Evolutionary conservation across 2,113 vertebrate genomes (phyloP), one percentile per base, ranked within the genome.

Genomic region (Beaufortia kweichowensis): DNA sequence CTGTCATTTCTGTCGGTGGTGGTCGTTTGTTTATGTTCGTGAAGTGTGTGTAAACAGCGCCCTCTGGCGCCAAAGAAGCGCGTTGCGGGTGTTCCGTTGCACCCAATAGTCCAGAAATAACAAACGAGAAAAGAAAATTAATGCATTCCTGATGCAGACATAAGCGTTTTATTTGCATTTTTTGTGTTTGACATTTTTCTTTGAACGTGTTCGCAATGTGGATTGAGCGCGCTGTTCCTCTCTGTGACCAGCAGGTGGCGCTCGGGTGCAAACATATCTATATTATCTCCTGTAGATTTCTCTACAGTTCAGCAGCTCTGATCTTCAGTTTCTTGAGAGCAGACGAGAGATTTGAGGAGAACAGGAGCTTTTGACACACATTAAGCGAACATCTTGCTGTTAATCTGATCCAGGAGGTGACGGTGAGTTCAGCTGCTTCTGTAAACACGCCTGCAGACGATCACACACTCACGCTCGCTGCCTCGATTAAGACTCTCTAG

Each of bases 401-500:
- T 6, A 61, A 17, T 43, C 19, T 15, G n/a, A 28, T 31, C 23
- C 70, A 61, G 19, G 19, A 24, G 26, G 39, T 1, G 3, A 48
- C 39, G 57, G 70, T 74, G 46, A 60, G 70, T 74, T 48, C 35
- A 8, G 24, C 39, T 48, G 39, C 41, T 61, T 28, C 8, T 46
- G 23, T 31, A 48, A 74, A 70, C 8, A 17, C 15, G 50, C 0
- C 9, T 3, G 29, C 26, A 61, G 29, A 33, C 17, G 28, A 61
- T 33, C 59, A 15, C 56, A 61, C 8, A 8, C 66, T 39, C 14
- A 59, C 3, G 11, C 1, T 19, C 31, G 39, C 14, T 11, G 14
- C 12, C 15, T 23, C n/a, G n/a, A n/a, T n/a, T 21, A 35, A 56
- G 68, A 59, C 31, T 26, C 68, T 71, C 68, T 41, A 71, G 68